phyloP scores from a whole-genome alignment of 2,113 vertebrate genomes.

The Ammodytes marinus region DNA sequence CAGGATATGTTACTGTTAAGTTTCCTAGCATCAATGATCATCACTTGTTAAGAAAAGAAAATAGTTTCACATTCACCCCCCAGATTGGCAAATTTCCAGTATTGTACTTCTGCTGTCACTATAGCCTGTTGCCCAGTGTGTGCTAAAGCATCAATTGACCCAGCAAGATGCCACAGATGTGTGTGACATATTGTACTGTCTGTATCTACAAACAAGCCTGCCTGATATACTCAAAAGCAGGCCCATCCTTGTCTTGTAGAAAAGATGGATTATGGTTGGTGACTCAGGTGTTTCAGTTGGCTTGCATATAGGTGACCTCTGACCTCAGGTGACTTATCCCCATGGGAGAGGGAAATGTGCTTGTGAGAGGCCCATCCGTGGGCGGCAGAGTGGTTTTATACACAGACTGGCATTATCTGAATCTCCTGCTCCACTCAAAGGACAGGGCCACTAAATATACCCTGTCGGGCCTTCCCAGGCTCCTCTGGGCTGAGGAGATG shows the following conservation, averaged over 20 bases:
- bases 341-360: constrained; percentile 74
- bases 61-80: background rate
- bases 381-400: constrained; percentile 83
- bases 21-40: background rate
- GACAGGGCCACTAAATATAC: constrained; percentile 87
- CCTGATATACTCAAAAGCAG: constrained; percentile 3
- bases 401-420: constrained; percentile 85
- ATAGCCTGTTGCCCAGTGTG: background rate
- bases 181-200: background rate
- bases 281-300: constrained; percentile 49
- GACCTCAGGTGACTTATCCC: constrained; percentile 71
- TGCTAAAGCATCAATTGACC: background rate
- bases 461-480: constrained; percentile 83
- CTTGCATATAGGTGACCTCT: constrained; percentile 49
- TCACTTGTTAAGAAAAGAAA: background rate
- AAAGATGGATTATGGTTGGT: constrained; percentile 1
- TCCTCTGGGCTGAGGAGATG: constrained; percentile 80
- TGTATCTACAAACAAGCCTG: background rate
- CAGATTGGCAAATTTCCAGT: background rate
- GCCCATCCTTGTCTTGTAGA: constrained; percentile 9
- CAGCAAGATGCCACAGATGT: background rate
- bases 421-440: constrained; percentile 83
- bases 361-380: constrained; percentile 74
- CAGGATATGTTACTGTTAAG: background rate
- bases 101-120: background rate